Evolutionary conservation across 2,113 vertebrate genomes (phyloP).

Genomic region (Stigmatopora nigra): DNA sequence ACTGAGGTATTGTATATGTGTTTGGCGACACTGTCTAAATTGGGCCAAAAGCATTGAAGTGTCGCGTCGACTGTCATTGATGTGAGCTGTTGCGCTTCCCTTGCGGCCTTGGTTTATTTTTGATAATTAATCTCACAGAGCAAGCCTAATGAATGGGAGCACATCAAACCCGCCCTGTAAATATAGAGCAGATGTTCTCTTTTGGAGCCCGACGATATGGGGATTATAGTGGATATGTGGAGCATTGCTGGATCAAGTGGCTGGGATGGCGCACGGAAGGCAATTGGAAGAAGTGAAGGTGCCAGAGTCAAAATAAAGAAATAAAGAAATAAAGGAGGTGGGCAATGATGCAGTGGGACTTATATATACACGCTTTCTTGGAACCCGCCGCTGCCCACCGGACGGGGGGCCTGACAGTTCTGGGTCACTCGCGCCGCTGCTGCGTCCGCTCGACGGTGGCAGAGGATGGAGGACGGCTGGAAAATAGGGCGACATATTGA

Average conservation of each 20-base stretch:
- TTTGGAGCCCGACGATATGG: constrained; percentile 64
- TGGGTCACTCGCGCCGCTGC: constrained; percentile 66
- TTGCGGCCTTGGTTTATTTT: constrained; percentile 58
- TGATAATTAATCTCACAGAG: constrained; percentile 64
- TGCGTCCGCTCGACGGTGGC: constrained; percentile 47
- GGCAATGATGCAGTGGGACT: constrained; percentile 55
- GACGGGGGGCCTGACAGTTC: constrained; percentile 70
- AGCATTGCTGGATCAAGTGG: constrained; percentile 67
- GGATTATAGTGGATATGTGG: constrained; percentile 69
- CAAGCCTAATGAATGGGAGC: constrained; percentile 64
- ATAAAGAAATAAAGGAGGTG: constrained; percentile 53
- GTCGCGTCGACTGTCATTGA: constrained; percentile 36
- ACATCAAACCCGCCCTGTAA: constrained; percentile 66
- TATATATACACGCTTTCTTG: constrained; percentile 53
- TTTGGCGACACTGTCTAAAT: constrained; percentile 27
- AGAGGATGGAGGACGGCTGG: constrained; percentile 56
- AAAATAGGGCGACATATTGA: constrained; percentile 72
- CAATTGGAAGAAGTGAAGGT: constrained; percentile 55
- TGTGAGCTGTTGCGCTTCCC: constrained; percentile 44
- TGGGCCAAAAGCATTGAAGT: constrained; percentile 18
- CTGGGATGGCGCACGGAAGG: constrained; percentile 52
- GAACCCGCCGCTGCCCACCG: constrained; percentile 60
- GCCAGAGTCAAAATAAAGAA: constrained; percentile 50
- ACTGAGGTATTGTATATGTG: constrained; percentile 17
- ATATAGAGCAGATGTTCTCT: constrained; percentile 70